phyloP scores from a whole-genome alignment of 2,797 vertebrate species.

The Falco rusticolus region DNA sequence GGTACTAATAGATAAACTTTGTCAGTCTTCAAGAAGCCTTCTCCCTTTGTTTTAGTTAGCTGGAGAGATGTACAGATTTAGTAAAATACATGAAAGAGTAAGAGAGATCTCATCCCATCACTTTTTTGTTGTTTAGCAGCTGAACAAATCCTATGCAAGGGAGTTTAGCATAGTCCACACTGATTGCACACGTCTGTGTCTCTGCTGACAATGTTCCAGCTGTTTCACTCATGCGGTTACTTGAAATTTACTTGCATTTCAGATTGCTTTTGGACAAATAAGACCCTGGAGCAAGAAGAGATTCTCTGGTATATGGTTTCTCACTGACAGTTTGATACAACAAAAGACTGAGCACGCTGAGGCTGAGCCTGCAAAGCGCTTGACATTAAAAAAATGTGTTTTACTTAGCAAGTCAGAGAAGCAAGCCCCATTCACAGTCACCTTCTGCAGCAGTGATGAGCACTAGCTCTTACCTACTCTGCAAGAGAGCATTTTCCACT shows the following conservation, averaged over 20 bases:
- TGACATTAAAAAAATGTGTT: not conserved
- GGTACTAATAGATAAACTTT: not conserved
- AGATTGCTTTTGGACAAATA: slow-evolving; percentile 9
- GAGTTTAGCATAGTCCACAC: not conserved
- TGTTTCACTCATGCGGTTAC: not conserved
- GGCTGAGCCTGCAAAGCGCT: not conserved
- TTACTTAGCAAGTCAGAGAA: not conserved
- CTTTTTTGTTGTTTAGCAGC: not conserved
- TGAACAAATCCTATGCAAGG: not conserved
- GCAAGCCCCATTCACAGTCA: not conserved
- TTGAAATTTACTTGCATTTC: slow-evolving; percentile 10
- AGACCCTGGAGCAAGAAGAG: not conserved
- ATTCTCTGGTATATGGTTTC: not conserved
- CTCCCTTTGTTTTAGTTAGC: not conserved
- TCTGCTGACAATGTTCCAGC: not conserved
- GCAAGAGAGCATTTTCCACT: not conserved
- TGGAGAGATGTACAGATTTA: not conserved
- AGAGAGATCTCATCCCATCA: not conserved
- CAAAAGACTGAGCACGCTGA: not conserved
- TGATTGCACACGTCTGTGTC: not conserved
- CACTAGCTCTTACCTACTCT: not conserved
- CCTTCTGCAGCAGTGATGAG: not conserved
- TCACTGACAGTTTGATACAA: not conserved
- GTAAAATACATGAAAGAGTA: not conserved
- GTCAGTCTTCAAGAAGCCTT: not conserved